Conservation (phyloP, 1,140 invertebrate genomes). For the Diprion similis region DNA sequence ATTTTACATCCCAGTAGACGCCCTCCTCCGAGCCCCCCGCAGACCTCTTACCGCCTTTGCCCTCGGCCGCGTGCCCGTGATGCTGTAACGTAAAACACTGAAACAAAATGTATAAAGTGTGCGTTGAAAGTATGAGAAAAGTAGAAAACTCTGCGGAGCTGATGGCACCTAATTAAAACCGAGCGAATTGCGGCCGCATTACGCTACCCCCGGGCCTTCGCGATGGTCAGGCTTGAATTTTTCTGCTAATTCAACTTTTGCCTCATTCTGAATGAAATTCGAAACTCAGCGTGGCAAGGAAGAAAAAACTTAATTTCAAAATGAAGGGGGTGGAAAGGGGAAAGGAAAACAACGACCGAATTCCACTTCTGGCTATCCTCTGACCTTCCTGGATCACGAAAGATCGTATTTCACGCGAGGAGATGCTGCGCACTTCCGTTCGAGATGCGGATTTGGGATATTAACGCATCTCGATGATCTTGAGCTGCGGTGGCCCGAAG, state of each 20-base stretch:
- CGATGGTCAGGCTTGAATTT: not conserved
- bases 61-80: not conserved
- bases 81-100: not conserved
- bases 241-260: not conserved
- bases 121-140: slow-evolving; percentile 1
- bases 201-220: not conserved
- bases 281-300: too few species aligned
- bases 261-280: not conserved
- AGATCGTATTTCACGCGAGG: too few species aligned
- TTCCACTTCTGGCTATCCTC: too few species aligned
- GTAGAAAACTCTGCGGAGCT: not conserved
- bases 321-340: too few species aligned
- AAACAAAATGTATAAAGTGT: not conserved
- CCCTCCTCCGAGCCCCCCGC: too few species aligned
- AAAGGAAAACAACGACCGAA: too few species aligned
- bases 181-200: not conserved
- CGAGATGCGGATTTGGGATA: too few species aligned
- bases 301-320: too few species aligned
- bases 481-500: too few species aligned
- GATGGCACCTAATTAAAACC: slow-evolving; percentile 7
- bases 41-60: not conserved
- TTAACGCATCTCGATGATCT: too few species aligned
- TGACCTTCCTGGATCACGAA: too few species aligned
- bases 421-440: too few species aligned
- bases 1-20: not conserved